These are phyloP conservation scores for Diuraphis noxia DNA, from an alignment of 1,140 invertebrate species.

Conservation along the genomic window DNA sequence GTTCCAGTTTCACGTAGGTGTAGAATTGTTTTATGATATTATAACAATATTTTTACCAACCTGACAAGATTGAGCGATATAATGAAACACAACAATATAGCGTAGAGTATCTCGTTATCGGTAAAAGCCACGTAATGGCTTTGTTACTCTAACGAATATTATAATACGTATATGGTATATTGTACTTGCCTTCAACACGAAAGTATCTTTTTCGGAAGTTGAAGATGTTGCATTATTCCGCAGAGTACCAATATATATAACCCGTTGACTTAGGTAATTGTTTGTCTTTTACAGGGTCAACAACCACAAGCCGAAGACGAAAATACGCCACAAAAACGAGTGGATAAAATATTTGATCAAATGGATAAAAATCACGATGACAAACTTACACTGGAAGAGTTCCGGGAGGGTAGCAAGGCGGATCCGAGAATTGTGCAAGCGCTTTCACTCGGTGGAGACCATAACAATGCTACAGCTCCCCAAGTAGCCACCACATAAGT, in stretches of 20 bases:
- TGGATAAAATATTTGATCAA: slow-evolving; percentile 96
- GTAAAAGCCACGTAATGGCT: not conserved
- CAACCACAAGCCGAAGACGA: slow-evolving; percentile 88
- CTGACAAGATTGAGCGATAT: not conserved
- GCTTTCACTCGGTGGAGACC: slow-evolving; percentile 76
- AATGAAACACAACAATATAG: no score
- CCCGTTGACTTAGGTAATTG: not conserved
- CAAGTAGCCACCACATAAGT: not conserved
- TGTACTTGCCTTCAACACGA: not conserved
- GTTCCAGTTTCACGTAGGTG: no score
- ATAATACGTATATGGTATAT: not conserved
- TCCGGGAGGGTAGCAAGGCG: slow-evolving; percentile 96
- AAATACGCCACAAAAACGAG: slow-evolving; percentile 92
- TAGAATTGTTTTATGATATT: not conserved
- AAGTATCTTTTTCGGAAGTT: not conserved
- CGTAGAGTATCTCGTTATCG: not conserved
- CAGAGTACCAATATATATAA: not conserved
- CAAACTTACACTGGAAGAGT: slow-evolving; percentile 94
- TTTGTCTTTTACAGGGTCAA: slow-evolving; percentile 71
- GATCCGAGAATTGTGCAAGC: slow-evolving; percentile 98
- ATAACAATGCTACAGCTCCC: slow-evolving; percentile 24
- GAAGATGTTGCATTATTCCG: not conserved
- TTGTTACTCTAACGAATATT: not conserved
- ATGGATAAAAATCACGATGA: slow-evolving; percentile 99
- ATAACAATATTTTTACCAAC: not conserved